A percentile compares a stretch with the other conserved stretches of the same genome.
These are phyloP conservation scores for Ectropis crepuscularia DNA, from an alignment of 2,888 invertebrate species.

Conservation along the genomic window DNA sequence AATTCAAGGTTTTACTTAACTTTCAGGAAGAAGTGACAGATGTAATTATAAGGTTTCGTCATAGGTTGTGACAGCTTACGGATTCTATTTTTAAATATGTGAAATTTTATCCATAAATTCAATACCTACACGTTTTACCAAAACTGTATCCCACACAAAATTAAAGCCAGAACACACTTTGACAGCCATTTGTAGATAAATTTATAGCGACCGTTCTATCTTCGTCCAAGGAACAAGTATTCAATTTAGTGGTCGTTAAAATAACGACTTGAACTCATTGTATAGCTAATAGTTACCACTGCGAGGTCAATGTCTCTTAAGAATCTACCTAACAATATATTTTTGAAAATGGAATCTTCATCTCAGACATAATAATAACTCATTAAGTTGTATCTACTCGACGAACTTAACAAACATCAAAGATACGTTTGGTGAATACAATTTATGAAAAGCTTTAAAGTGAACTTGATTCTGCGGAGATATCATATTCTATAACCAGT, in stretches of 20 bases:
- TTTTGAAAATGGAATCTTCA: slow-evolving; percentile 22
- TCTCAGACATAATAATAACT: slow-evolving; percentile 14
- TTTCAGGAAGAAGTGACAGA: no score
- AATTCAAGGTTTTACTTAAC: no score
- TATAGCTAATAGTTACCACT: slow-evolving; percentile 13
- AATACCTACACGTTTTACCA: slow-evolving; percentile 4
- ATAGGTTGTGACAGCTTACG: no score
- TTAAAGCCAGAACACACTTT: slow-evolving; percentile 5
- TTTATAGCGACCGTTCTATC: slow-evolving; percentile 19
- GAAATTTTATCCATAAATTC: background rate
- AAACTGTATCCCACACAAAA: slow-evolving; percentile 11
- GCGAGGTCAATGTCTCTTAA: slow-evolving; percentile 33
- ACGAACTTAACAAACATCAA: background rate
- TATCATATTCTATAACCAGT: slow-evolving; percentile 3
- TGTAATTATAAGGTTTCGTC: no score
- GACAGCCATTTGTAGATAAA: slow-evolving; percentile 15
- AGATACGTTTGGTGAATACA: background rate
- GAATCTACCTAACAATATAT: slow-evolving; percentile 8
- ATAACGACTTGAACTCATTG: slow-evolving; percentile 23
- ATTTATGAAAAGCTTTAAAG: background rate
- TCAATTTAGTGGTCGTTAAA: slow-evolving; percentile 26
- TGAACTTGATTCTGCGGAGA: background rate
- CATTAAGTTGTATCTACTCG: slow-evolving; percentile 12
- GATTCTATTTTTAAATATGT: background rate
- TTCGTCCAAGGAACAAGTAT: slow-evolving; percentile 20